phyloP scores from a whole-genome alignment of 2,888 invertebrate genomes.

The Hemicrepidius hirtus region DNA sequence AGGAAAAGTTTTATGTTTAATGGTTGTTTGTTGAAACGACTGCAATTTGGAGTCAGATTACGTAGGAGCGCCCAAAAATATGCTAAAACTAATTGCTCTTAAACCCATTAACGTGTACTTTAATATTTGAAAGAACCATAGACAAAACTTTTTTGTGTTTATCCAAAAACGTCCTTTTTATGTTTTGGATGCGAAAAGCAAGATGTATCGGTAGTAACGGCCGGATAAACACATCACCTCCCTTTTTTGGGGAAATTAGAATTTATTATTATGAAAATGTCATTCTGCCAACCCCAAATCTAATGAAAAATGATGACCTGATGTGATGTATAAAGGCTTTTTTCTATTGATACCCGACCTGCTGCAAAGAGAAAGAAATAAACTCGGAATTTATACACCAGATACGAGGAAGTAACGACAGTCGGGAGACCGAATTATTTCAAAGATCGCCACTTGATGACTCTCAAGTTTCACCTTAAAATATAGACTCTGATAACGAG shows the following conservation, averaged over 20 bases:
- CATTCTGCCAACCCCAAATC: background rate
- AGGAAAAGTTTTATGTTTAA: constrained; percentile 41
- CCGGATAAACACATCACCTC: constrained; percentile 12
- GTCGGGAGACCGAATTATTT: constrained; percentile 51
- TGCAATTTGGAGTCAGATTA: constrained; percentile 41
- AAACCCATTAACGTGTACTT: constrained; percentile 22
- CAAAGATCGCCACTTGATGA: constrained; percentile 43
- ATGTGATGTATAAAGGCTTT: constrained; percentile 18
- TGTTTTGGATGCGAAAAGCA: background rate
- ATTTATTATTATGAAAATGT: constrained; percentile 38
- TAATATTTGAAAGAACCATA: background rate
- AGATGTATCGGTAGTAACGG: constrained; percentile 4
- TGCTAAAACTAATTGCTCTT: constrained; percentile 36
- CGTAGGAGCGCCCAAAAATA: constrained; percentile 33
- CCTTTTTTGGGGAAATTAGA: constrained; percentile 17
- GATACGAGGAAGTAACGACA: constrained; percentile 45
- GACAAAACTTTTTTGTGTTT: background rate
- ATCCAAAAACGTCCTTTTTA: background rate
- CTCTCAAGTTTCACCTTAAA: constrained; percentile 49
- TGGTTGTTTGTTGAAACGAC: constrained; percentile 39
- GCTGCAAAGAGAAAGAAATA: constrained; percentile 22
- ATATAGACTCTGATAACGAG: constrained; percentile 49
- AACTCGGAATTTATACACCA: constrained; percentile 42
- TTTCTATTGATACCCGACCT: constrained; percentile 30
- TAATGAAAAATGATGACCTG: constrained; percentile 31